Conservation (phyloP, 2,888 invertebrate species). For the Eretmocerus hayati region DNA sequence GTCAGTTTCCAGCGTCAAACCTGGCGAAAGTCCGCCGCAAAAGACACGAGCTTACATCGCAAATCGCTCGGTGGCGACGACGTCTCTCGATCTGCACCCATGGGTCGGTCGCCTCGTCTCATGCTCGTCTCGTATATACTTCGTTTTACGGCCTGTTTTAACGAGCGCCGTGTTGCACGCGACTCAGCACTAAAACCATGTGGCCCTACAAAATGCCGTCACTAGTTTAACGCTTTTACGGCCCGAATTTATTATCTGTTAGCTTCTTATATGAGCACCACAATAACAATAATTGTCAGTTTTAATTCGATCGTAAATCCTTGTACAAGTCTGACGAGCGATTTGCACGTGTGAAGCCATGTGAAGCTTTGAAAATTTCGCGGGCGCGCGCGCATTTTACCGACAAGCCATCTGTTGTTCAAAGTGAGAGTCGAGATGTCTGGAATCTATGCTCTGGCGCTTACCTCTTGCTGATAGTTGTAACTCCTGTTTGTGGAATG, state of each 20-base stretch:
- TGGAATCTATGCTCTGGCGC: too few species aligned
- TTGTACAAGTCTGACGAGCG: neutral
- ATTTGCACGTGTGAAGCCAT: neutral
- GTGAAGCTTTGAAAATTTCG: too few species aligned
- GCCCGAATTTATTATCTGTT: slow-evolving; percentile 47
- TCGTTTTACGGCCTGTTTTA: slow-evolving; percentile 36
- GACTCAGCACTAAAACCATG: slow-evolving; percentile 46
- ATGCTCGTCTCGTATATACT: neutral
- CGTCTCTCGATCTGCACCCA: neutral
- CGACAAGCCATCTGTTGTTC: slow-evolving; percentile 38
- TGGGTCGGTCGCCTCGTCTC: neutral
- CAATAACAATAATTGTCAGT: slow-evolving; percentile 47
- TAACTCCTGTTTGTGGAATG: slow-evolving; percentile 16
- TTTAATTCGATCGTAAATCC: slow-evolving; percentile 45
- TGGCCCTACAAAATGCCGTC: slow-evolving; percentile 45
- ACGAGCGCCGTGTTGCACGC: slow-evolving; percentile 42
- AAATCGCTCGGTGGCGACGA: too few species aligned
- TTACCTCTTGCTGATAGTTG: too few species aligned
- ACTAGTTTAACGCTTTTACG: slow-evolving; percentile 46
- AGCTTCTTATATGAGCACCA: slow-evolving; percentile 45
- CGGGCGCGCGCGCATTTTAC: slow-evolving; percentile 2
- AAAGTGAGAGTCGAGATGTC: too few species aligned
- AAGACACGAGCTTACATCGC: neutral
- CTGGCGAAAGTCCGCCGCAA: neutral
- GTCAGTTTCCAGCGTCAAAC: neutral